Percentiles rank a stretch among this genome's conserved stretches.
Evolutionary conservation across 53 echinoderm and acorn worm species (phyloP).

Genomic region (Echinometra lucunter): DNA sequence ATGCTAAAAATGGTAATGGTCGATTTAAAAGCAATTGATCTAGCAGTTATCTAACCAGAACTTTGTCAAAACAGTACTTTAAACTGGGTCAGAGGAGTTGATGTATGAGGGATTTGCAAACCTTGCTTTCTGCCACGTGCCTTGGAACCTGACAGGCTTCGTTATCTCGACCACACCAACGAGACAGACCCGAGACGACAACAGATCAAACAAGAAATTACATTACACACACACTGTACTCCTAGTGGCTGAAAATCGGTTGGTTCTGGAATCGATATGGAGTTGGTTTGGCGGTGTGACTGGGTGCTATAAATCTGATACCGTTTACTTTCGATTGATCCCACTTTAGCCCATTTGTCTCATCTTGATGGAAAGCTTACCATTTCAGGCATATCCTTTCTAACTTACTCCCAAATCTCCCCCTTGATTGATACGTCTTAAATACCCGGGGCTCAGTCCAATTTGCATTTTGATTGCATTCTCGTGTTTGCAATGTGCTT

Average conservation of each 20-base stretch:
- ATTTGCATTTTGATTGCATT: conserved; percentile 53
- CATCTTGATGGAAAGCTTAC: conserved; percentile 1
- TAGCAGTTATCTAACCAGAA: background rate
- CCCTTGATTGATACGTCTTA: conserved; percentile 2
- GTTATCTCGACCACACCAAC: too few species aligned
- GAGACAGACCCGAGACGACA: too few species aligned
- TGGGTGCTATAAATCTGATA: background rate
- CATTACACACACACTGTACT: too few species aligned
- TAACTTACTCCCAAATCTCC: background rate
- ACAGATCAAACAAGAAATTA: too few species aligned
- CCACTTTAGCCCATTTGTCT: background rate
- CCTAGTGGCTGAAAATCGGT: too few species aligned
- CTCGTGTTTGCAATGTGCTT: conserved; percentile 18
- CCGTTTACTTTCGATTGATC: background rate
- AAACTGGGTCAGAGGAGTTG: background rate
- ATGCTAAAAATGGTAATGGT: background rate
- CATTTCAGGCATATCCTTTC: background rate
- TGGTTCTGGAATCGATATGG: too few species aligned
- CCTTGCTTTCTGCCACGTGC: conserved; percentile 32
- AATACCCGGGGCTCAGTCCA: background rate
- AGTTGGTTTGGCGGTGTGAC: too few species aligned
- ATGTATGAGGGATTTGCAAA: background rate
- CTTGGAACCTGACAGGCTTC: background rate
- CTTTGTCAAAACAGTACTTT: background rate
- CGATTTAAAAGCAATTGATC: too few species aligned